A percentile compares a stretch with the other conserved stretches of the same genome.
phyloP scores from a whole-genome alignment of 2,797 vertebrate species.

The Onychomys arenicola region DNA sequence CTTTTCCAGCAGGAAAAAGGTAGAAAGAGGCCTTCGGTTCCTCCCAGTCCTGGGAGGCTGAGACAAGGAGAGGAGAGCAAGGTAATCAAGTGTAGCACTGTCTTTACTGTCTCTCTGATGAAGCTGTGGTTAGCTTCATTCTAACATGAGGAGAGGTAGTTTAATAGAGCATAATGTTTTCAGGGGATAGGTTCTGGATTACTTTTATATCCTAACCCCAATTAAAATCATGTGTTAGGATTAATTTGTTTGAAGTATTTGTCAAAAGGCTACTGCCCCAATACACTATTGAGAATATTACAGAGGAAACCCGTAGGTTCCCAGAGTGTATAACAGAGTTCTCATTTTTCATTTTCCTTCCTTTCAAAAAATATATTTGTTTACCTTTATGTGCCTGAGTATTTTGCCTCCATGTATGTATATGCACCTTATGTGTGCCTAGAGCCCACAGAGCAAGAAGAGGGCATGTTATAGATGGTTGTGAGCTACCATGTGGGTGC shows the following conservation, averaged over 20 bases:
- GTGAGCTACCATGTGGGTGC: background rate
- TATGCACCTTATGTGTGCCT: background rate
- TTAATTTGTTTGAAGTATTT: constrained; percentile 52
- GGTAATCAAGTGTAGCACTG: constrained; percentile 86
- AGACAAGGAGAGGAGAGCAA: constrained; percentile 96
- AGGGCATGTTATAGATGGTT: background rate
- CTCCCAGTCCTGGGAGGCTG: constrained; percentile 96
- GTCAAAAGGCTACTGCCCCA: background rate
- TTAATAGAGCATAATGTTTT: background rate
- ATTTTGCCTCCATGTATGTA: background rate
- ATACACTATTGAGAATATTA: background rate
- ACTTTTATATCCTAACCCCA: constrained; percentile 36
- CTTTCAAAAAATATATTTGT: background rate
- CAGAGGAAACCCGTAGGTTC: background rate
- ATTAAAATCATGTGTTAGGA: constrained; percentile 26
- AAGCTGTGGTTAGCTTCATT: background rate
- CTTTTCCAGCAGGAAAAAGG: constrained; percentile 99
- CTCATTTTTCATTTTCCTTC: constrained; percentile 8
- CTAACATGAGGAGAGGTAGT: background rate
- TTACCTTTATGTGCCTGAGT: background rate
- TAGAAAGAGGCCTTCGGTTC: constrained; percentile 96
- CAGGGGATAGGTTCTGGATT: background rate
- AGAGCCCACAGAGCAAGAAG: background rate
- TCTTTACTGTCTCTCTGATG: background rate
- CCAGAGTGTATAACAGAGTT: background rate